Conservation (phyloP, 2,113 vertebrate genomes). For the Sardina pilchardus region DNA sequence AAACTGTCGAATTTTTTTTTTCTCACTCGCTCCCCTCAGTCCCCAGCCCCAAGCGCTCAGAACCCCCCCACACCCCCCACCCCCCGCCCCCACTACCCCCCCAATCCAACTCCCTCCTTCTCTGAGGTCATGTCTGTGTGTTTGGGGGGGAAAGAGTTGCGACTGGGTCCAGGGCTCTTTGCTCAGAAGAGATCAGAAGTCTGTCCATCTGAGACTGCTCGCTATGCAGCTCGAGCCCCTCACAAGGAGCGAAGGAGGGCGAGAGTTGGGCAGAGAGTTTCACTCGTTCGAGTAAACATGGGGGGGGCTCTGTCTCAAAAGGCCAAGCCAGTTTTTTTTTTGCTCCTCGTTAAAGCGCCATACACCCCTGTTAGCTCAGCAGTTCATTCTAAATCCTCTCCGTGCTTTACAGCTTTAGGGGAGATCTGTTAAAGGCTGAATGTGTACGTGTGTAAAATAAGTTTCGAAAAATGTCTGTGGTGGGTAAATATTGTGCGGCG, state of each 20-base stretch:
- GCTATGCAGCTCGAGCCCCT: slow-evolving; percentile 52
- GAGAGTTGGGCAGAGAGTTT: not conserved
- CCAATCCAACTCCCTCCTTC: not conserved
- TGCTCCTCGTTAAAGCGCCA: not conserved
- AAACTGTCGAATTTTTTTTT: not conserved
- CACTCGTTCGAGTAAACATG: not conserved
- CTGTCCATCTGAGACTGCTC: slow-evolving; percentile 59
- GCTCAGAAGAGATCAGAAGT: slow-evolving; percentile 64
- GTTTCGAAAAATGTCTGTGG: slow-evolving; percentile 49
- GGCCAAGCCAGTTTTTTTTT: not conserved
- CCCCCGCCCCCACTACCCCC: not conserved
- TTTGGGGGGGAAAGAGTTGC: slow-evolving; percentile 44
- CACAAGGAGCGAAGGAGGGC: not conserved
- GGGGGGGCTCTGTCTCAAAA: not conserved
- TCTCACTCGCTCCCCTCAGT: not conserved
- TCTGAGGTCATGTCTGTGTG: slow-evolving; percentile 66
- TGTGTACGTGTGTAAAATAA: slow-evolving; percentile 53
- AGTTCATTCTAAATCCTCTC: slow-evolving; percentile 39
- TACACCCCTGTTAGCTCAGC: not conserved
- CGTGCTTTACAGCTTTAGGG: slow-evolving; percentile 54
- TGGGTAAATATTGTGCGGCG: slow-evolving; percentile 51
- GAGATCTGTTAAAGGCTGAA: slow-evolving; percentile 50
- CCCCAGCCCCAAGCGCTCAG: not conserved
- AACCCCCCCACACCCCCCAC: no score
- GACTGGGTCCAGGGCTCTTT: slow-evolving; percentile 55